Percentiles rank a stretch among this genome's conserved stretches.
These are phyloP conservation scores for Gouania willdenowi DNA, from an alignment of 2,797 vertebrate genomes.

Conservation along the genomic window DNA sequence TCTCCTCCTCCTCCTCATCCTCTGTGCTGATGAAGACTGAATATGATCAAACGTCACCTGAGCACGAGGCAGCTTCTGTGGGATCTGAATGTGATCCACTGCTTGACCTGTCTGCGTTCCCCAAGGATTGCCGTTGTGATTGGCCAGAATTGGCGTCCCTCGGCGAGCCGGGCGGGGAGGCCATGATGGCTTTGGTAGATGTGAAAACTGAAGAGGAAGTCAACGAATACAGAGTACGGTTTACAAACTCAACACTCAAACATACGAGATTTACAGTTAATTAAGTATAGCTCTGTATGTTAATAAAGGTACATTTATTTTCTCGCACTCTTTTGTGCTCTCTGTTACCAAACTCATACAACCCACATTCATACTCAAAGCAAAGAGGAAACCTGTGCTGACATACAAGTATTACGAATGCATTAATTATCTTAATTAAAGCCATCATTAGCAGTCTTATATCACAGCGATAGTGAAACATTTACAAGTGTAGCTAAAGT, in stretches of 20 bases:
- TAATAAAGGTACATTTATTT: neutral
- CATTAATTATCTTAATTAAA: constrained; percentile 31
- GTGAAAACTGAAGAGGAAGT: constrained; percentile 89
- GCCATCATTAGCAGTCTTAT: constrained; percentile 13
- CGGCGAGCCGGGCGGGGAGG: constrained; percentile 75
- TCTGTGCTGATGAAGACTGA: constrained; percentile 77
- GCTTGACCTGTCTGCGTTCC: constrained; percentile 82
- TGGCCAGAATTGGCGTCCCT: constrained; percentile 87
- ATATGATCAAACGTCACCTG: constrained; percentile 83
- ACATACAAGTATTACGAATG: constrained; percentile 10
- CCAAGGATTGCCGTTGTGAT: constrained; percentile 83
- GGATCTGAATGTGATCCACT: constrained; percentile 80
- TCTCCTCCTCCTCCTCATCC: constrained; percentile 54
- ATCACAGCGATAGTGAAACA: constrained; percentile 19
- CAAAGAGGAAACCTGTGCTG: constrained; percentile 14
- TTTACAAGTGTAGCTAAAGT: constrained; percentile 19
- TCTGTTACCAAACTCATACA: constrained; percentile 1
- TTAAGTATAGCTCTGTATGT: constrained; percentile 3
- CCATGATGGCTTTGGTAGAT: constrained; percentile 63
- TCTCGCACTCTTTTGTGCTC: neutral
- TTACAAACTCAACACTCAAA: neutral
- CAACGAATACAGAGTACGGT: constrained; percentile 80
- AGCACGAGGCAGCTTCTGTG: constrained; percentile 81
- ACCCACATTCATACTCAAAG: neutral
- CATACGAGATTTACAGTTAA: too few relatives aligned